phyloP scores from a whole-genome alignment of 1,140 invertebrate species.

The Eriosoma lanigerum region DNA sequence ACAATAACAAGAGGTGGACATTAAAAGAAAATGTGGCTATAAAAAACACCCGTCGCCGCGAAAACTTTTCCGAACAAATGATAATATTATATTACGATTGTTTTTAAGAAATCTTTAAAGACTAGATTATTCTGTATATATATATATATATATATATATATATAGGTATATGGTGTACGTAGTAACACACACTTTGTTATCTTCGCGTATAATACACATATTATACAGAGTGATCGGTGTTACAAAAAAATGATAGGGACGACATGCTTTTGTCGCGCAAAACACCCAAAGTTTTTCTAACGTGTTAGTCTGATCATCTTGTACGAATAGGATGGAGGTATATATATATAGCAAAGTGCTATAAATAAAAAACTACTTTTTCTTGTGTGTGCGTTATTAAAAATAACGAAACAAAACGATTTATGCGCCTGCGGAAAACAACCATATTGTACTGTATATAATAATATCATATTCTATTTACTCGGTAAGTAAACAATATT shows the following conservation, averaged over 20 bases:
- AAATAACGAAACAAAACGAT: conserved; percentile 21
- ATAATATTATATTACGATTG: no score
- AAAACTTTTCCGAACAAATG: conserved; percentile 10
- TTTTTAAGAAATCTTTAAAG: no score
- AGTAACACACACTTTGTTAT: neutral
- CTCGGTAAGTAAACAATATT: no score
- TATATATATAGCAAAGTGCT: no score
- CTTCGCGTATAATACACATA: no score
- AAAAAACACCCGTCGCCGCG: neutral
- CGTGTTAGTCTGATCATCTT: no score
- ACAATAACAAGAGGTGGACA: neutral
- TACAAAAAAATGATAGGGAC: conserved; percentile 14
- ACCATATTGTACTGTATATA: neutral
- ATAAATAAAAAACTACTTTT: neutral
- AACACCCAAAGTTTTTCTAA: no score
- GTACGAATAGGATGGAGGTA: no score
- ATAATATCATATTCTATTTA: no score
- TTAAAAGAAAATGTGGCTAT: neutral
- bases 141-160: neutral
- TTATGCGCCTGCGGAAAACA: neutral
- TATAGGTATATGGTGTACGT: neutral
- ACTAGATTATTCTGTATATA: no score
- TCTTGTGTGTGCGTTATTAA: conserved; percentile 13
- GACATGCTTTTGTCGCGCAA: no score
- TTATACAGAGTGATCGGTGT: neutral